These are phyloP conservation scores for Zophobas atratus DNA, from an alignment of 1,140 invertebrate species.

Conservation along the genomic window DNA sequence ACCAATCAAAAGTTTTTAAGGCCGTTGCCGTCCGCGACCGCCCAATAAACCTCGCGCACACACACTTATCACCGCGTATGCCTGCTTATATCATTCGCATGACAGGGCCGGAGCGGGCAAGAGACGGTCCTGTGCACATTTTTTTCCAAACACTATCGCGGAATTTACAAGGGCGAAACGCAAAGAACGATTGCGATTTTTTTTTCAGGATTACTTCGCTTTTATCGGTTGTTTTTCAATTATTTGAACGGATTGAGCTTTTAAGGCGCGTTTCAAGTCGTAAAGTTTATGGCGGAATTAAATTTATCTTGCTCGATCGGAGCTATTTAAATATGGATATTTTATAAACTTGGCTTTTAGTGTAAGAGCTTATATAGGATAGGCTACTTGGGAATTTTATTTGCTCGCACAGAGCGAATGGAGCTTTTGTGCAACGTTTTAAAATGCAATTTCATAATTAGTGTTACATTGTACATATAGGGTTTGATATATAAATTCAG, in stretches of 20 bases:
- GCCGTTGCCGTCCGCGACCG: constrained; percentile 18
- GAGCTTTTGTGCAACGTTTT: no score
- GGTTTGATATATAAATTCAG: no score
- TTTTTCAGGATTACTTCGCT: constrained; percentile 16
- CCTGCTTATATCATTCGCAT: not conserved
- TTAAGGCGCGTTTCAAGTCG: constrained; percentile 20
- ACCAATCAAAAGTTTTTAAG: constrained; percentile 52
- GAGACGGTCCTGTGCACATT: not conserved
- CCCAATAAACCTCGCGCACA: constrained; percentile 12
- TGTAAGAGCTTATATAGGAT: not conserved
- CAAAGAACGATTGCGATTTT: not conserved
- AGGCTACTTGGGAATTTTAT: no score
- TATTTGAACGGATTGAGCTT: constrained; percentile 24
- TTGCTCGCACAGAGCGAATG: no score
- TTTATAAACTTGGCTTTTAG: constrained; percentile 23
- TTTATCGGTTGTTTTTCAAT: constrained; percentile 4
- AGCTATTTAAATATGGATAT: constrained; percentile 40
- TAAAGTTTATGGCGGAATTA: constrained; percentile 34
- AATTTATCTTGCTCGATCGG: constrained; percentile 28
- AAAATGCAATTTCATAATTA: no score
- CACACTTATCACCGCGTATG: constrained; percentile 5
- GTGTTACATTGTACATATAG: no score
- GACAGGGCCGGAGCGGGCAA: constrained; percentile 1
- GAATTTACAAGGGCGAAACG: not conserved
- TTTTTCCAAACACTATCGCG: no score